Conservation (phyloP, 2,888 invertebrate species). For the Drosophila longiperda region DNA sequence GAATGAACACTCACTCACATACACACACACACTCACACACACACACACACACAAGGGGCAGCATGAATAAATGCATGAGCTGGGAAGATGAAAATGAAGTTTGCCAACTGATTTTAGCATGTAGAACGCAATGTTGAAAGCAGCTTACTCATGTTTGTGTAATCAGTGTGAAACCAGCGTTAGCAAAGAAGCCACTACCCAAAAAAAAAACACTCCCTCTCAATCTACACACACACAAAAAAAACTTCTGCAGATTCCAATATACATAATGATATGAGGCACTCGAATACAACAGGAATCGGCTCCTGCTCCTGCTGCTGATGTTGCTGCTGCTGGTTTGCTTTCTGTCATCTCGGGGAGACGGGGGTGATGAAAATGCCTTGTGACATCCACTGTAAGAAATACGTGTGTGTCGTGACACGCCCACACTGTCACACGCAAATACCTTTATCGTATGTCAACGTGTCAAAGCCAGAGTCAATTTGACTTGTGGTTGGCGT, state of each 20-base stretch:
- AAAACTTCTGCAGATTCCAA: conserved; percentile 52
- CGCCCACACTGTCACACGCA: conserved; percentile 34
- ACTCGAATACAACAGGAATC: conserved; percentile 49
- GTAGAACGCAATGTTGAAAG: conserved; percentile 78
- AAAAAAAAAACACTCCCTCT: background rate
- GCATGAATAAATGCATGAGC: conserved; percentile 76
- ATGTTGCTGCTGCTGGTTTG: conserved; percentile 14
- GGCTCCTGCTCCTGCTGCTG: conserved; percentile 6
- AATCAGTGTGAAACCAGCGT: conserved; percentile 80
- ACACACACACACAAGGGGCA: conserved; percentile 7
- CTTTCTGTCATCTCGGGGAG: conserved; percentile 17
- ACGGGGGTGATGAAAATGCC: conserved; percentile 68
- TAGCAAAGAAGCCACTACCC: conserved; percentile 39
- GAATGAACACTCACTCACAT: conserved; percentile 44
- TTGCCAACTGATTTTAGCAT: conserved; percentile 70
- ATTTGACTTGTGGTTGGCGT: conserved; percentile 75
- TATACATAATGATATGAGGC: conserved; percentile 76
- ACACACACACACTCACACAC: conserved; percentile 7
- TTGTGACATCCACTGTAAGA: conserved; percentile 76
- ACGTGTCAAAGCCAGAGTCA: conserved; percentile 80
- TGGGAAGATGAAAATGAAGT: conserved; percentile 51
- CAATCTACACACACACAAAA: background rate
- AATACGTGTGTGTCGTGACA: conserved; percentile 42
- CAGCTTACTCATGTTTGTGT: conserved; percentile 82
- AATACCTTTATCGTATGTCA: conserved; percentile 79